Evolutionary conservation across 2,888 invertebrate species (phyloP), one percentile per base, ranked within the genome.

Genomic region (Gandaritis pyraliata): DNA sequence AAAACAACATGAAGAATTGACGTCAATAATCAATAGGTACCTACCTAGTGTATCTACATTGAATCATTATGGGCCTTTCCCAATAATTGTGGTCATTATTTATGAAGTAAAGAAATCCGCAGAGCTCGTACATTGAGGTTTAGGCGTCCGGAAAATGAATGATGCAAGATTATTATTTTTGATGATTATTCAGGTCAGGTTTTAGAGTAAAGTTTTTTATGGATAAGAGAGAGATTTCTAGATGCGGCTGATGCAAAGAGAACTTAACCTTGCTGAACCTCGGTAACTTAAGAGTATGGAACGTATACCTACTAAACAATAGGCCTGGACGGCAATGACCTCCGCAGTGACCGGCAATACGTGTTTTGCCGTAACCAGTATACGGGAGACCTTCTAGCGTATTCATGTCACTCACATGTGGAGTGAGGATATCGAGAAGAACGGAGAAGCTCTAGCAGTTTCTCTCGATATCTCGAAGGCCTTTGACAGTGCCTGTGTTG

Each of bases 221-320:
- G 36, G 33, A 54, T 61, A 48, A 55, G 33, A 54, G 58, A 55
- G 72, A 66, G 2, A 39, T 56, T 69, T 77, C 76, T 74, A 66
- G 73, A 75, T 72, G 69, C 70, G 76, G 78, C 76, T 87, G 87
- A 88, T 83, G 86, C 80, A 86, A 87, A 77, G 71, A 71, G 70
- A 30, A 63, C 71, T 65, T 85, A 86, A 87, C 84, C 85, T 83
- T 68, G 83, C 80, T 78, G 78, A 74, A 66, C 56, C 68, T 76
- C 88, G 88, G n/a, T n/a, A n/a, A n/a, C n/a, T n/a, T n/a, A n/a
- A n/a, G n/a, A n/a, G n/a, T n/a, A n/a, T n/a, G n/a, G n/a, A n/a
- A n/a, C n/a, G n/a, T n/a, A n/a, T n/a, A n/a, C n/a, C n/a, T n/a
- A n/a, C n/a, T n/a, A n/a, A n/a, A n/a, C n/a, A n/a, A n/a, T n/a